A percentile compares a stretch with the other conserved stretches of the same genome.
Evolutionary conservation across 2,113 vertebrate genomes (phyloP).

Genomic region (Plecturocebus donacophilus): DNA sequence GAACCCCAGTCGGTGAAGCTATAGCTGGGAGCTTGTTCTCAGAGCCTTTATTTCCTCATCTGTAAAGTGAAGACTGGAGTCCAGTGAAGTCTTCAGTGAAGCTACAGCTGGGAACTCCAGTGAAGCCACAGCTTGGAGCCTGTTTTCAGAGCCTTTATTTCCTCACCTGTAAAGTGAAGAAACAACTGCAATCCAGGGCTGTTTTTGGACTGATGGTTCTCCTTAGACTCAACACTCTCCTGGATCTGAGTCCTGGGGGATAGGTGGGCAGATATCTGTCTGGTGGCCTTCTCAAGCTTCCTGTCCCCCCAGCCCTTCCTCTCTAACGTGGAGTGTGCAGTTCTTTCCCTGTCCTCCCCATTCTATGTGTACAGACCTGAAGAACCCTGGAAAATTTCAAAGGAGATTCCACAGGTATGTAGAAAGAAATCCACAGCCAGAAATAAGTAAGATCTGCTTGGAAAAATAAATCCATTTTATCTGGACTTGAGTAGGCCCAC

Average conservation of each 20-base stretch:
- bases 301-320: background rate
- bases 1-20: accelerated
- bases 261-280: too few relatives aligned
- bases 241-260: background rate
- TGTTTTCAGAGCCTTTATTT: background rate
- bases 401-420: background rate
- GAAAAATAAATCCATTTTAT: background rate
- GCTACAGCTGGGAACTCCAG: too few relatives aligned
- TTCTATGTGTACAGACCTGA: background rate
- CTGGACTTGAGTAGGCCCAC: slow-evolving; percentile 51
- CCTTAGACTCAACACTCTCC: too few relatives aligned
- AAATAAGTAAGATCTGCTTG: slow-evolving; percentile 60
- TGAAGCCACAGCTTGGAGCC: background rate
- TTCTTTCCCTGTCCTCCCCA: background rate
- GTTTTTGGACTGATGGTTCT: background rate
- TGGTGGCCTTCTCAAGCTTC: too few relatives aligned
- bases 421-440: slow-evolving; percentile 55
- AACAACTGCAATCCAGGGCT: background rate
- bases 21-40: background rate
- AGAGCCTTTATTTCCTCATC: background rate
- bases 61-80: background rate
- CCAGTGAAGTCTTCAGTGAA: too few relatives aligned
- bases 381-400: background rate
- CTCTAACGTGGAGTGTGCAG: too few relatives aligned
- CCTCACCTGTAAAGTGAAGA: background rate